A percentile compares a stretch with the other conserved stretches of the same genome.
Conservation (phyloP, 2,113 vertebrate species). For the Podarcis raffonei region DNA sequence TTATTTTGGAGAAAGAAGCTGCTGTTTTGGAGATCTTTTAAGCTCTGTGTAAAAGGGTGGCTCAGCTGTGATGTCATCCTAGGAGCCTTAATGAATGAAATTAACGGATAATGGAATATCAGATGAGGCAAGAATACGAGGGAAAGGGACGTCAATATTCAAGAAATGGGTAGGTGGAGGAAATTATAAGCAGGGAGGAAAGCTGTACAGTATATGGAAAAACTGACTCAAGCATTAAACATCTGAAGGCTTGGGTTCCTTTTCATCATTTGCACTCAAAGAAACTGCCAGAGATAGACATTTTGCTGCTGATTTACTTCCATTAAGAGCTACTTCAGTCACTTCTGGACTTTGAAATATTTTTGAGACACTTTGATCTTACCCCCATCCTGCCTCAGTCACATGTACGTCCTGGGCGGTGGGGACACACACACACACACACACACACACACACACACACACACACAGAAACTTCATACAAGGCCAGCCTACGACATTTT, state of each 20-base stretch:
- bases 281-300: background rate
- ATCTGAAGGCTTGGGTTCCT: constrained; percentile 37
- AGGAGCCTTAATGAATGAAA: constrained; percentile 29
- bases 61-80: accelerated
- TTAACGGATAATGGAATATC: constrained; percentile 1
- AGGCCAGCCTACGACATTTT: background rate
- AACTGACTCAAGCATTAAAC: constrained; percentile 63
- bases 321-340: constrained; percentile 52
- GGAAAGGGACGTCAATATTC: constrained; percentile 20
- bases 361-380: constrained; percentile 30
- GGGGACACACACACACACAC: background rate
- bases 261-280: constrained; percentile 34
- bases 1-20: background rate
- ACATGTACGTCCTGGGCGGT: background rate
- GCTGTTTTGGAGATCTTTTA: background rate
- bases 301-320: constrained; percentile 37
- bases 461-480: background rate
- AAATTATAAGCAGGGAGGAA: constrained; percentile 59
- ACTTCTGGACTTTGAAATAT: constrained; percentile 64
- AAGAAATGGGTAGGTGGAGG: constrained; percentile 36
- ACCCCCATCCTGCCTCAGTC: background rate
- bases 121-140: background rate
- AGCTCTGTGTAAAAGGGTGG: constrained; percentile 8
- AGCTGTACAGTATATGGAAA: constrained; percentile 70
- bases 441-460: too few species aligned